Evolutionary conservation across 2,888 invertebrate genomes (phyloP).

Genomic region (Calephelis perditalis): DNA sequence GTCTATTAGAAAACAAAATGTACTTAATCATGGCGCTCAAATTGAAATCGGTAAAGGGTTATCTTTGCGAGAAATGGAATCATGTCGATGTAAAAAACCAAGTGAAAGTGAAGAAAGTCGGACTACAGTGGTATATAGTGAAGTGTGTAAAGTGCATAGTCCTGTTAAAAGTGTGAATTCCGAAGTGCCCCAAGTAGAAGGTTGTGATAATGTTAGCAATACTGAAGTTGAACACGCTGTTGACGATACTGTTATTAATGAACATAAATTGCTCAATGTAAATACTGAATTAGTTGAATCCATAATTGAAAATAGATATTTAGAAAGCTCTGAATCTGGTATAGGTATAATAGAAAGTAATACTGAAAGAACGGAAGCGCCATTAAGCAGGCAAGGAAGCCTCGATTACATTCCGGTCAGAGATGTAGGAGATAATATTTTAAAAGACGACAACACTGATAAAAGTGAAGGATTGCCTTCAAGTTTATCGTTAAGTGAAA

Average conservation of each 20-base stretch:
- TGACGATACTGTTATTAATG: slow-evolving; percentile 40
- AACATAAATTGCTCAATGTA: slow-evolving; percentile 38
- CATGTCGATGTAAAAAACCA: slow-evolving; percentile 51
- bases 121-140: slow-evolving; percentile 77
- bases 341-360: slow-evolving; percentile 47
- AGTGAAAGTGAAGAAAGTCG: slow-evolving; percentile 42
- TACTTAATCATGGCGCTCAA: slow-evolving; percentile 65
- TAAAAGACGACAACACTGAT: slow-evolving; percentile 66
- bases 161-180: slow-evolving; percentile 55
- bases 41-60: slow-evolving; percentile 68
- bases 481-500: slow-evolving; percentile 67
- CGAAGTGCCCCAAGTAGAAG: slow-evolving; percentile 46
- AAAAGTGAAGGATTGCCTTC: slow-evolving; percentile 72
- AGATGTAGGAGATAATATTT: slow-evolving; percentile 61
- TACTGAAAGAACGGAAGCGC: slow-evolving; percentile 54
- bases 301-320: slow-evolving; percentile 51
- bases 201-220: slow-evolving; percentile 60
- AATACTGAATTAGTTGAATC: slow-evolving; percentile 51
- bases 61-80: slow-evolving; percentile 62
- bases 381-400: slow-evolving; percentile 62
- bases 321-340: slow-evolving; percentile 63
- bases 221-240: slow-evolving; percentile 47
- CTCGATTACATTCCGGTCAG: slow-evolving; percentile 72
- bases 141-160: slow-evolving; percentile 81
- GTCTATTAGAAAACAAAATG: slow-evolving; percentile 43